Conservation (phyloP, 2,113 vertebrate species). For the Clarias macrocephalus region DNA sequence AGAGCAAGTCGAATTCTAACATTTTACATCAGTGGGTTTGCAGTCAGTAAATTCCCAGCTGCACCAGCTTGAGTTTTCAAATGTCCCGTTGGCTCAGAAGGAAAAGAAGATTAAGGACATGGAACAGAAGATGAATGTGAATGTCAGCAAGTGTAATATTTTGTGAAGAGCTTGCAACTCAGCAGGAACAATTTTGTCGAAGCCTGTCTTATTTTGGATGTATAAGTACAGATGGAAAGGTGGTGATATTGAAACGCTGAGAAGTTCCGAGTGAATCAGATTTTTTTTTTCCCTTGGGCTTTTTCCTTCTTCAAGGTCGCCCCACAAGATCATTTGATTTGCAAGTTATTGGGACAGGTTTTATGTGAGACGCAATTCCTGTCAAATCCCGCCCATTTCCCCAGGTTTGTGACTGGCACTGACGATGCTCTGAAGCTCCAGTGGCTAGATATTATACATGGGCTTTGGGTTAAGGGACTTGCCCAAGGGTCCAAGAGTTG, state of each 20-base stretch:
- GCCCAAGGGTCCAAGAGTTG: no score
- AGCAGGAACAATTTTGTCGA: not conserved
- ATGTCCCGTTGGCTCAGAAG: not conserved
- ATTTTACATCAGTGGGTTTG: not conserved
- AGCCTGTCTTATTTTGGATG: not conserved
- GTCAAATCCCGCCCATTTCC: no score
- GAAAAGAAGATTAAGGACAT: not conserved
- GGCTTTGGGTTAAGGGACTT: no score
- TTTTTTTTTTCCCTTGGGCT: no score
- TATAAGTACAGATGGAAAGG: constrained; percentile 4
- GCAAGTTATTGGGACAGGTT: no score
- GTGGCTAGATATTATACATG: no score
- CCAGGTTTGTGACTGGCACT: no score
- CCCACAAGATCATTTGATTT: no score
- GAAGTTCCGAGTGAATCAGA: not conserved
- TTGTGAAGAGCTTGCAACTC: constrained; percentile 4
- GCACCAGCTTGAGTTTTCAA: not conserved
- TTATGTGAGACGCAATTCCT: no score
- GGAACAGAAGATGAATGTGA: not conserved
- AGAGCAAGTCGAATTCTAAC: not conserved
- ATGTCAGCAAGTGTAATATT: not conserved
- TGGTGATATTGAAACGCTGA: not conserved
- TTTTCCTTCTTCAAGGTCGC: no score
- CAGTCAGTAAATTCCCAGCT: not conserved
- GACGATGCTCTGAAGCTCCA: no score